A percentile compares a stretch with the other conserved stretches of the same genome.
Conservation (phyloP, 2,113 vertebrate species). For the Leuciscus idus region DNA sequence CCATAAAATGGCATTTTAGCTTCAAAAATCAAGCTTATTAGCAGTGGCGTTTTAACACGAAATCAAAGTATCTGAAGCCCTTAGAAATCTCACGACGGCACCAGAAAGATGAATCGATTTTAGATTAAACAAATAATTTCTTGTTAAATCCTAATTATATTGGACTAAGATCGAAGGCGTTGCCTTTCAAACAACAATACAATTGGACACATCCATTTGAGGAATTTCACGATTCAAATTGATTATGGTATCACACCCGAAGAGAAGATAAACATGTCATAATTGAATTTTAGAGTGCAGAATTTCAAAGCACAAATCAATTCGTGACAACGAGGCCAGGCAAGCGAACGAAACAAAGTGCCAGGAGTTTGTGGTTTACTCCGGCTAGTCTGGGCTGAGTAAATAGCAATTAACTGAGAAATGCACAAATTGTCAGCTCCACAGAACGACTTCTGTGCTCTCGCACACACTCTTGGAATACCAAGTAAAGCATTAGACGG, state of each 20-base stretch:
- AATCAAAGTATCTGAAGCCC: not conserved
- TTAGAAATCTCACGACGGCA: not conserved
- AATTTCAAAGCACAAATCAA: slow-evolving; percentile 62
- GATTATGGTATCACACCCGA: slow-evolving; percentile 61
- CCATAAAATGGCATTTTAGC: slow-evolving; percentile 6
- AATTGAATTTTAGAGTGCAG: slow-evolving; percentile 54
- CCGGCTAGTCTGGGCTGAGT: slow-evolving; percentile 17
- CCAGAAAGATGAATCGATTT: slow-evolving; percentile 61
- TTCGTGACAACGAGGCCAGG: slow-evolving; percentile 51
- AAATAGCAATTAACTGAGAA: slow-evolving; percentile 46
- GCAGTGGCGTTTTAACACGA: not conserved
- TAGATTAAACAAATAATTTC: slow-evolving; percentile 25
- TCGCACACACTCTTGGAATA: not conserved
- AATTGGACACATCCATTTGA: slow-evolving; percentile 60
- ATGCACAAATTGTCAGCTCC: slow-evolving; percentile 31
- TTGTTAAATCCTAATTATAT: slow-evolving; percentile 15
- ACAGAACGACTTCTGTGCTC: not conserved
- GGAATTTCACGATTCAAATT: slow-evolving; percentile 64
- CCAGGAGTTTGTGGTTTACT: slow-evolving; percentile 21
- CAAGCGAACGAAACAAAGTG: not conserved
- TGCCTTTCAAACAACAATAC: slow-evolving; percentile 64
- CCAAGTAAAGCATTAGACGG: not conserved
- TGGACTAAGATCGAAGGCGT: not conserved
- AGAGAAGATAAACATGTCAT: slow-evolving; percentile 39
- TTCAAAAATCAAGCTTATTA: not conserved